phyloP scores from a whole-genome alignment of 2,888 invertebrate species.

The Sarcophaga carnaria region DNA sequence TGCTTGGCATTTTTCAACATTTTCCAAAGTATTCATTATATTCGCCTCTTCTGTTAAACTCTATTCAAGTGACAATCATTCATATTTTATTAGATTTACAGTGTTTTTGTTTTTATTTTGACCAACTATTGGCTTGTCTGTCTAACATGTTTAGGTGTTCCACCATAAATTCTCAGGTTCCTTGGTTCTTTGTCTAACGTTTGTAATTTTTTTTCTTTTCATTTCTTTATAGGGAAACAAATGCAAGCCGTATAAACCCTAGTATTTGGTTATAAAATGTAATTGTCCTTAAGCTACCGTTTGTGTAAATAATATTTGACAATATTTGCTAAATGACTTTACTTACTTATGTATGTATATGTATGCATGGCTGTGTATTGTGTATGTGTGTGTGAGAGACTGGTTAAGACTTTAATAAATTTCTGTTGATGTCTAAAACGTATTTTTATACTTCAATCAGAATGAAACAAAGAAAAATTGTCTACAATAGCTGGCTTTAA shows the following conservation, averaged over 20 bases:
- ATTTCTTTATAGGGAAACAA: background rate
- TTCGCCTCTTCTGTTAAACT: constrained; percentile 29
- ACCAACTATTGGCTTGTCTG: constrained; percentile 7
- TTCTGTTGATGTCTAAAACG: background rate
- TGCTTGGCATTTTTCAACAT: background rate
- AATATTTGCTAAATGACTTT: constrained; percentile 58
- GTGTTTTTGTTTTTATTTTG: background rate
- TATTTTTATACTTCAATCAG: too few species aligned
- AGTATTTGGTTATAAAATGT: background rate
- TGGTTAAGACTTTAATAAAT: background rate
- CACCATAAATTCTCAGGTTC: constrained; percentile 7
- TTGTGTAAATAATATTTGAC: constrained; percentile 65
- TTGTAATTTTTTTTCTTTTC: background rate
- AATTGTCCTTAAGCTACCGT: constrained; percentile 33
- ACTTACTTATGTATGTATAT: background rate
- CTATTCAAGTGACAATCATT: constrained; percentile 63
- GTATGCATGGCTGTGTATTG: background rate
- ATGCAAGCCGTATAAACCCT: background rate
- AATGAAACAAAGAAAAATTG: background rate
- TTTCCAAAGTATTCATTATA: background rate
- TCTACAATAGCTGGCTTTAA: constrained; percentile 9
- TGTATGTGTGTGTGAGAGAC: background rate
- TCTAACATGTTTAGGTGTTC: constrained; percentile 10
- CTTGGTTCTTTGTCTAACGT: background rate
- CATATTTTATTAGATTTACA: constrained; percentile 60